Evolutionary conservation across 2,888 invertebrate genomes (phyloP).

Genomic region (Aporophyla nigra): DNA sequence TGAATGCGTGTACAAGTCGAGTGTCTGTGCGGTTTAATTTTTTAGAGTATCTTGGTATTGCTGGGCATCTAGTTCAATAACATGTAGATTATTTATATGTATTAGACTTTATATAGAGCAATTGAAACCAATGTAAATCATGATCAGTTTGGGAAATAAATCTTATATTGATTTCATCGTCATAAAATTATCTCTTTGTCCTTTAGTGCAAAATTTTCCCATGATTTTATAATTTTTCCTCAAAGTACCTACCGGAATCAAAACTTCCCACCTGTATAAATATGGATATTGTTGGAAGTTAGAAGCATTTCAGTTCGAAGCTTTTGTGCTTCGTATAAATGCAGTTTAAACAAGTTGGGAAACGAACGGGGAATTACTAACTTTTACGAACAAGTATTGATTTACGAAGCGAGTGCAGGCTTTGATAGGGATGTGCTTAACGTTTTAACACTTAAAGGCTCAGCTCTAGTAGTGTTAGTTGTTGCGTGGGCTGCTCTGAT

Average conservation of each 20-base stretch:
- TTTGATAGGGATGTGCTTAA: slow-evolving; percentile 47
- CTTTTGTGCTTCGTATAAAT: slow-evolving; percentile 32
- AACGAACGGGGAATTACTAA: slow-evolving; percentile 57
- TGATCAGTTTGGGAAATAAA: neutral
- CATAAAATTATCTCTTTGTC: neutral
- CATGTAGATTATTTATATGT: slow-evolving; percentile 5
- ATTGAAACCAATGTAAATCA: too few species aligned
- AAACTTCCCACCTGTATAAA: slow-evolving; percentile 16
- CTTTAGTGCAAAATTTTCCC: neutral
- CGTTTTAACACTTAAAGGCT: slow-evolving; percentile 22
- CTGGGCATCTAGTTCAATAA: slow-evolving; percentile 23
- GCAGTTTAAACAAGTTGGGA: slow-evolving; percentile 42
- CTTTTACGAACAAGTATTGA: slow-evolving; percentile 64
- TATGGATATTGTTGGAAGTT: slow-evolving; percentile 28
- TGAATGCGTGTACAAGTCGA: slow-evolving; percentile 36
- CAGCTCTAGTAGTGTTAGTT: slow-evolving; percentile 19
- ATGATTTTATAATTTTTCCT: neutral
- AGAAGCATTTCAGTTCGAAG: slow-evolving; percentile 10
- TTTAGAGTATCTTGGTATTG: slow-evolving; percentile 15
- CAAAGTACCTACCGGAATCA: neutral
- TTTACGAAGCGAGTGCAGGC: slow-evolving; percentile 58
- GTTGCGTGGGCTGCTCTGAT: slow-evolving; percentile 18
- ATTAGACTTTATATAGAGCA: neutral
- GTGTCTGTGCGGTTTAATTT: slow-evolving; percentile 16
- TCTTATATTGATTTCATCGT: neutral